Percentiles rank a stretch among this genome's conserved stretches.
These are phyloP conservation scores for Cryptoleucopteryx plumbea DNA, from an alignment of 2,113 vertebrate species.

Conservation along the genomic window DNA sequence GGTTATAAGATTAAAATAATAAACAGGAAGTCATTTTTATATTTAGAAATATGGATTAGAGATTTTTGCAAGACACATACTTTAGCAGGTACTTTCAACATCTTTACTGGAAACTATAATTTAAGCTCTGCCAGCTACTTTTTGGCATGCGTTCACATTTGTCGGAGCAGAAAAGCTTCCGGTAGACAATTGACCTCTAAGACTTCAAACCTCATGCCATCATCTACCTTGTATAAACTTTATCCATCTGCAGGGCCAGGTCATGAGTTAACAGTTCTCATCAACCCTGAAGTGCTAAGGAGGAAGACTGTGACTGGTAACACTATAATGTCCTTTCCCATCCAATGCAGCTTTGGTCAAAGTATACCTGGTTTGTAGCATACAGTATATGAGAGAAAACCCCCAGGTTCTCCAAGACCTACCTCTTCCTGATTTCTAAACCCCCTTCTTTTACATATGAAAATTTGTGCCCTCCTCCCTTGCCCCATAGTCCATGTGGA, in stretches of 20 bases:
- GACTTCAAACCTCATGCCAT: neutral
- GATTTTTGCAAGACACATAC: conserved; percentile 44
- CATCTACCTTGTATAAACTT: neutral
- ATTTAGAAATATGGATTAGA: conserved; percentile 66
- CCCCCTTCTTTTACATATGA: neutral
- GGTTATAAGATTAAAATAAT: conserved; percentile 63
- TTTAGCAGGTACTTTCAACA: conserved; percentile 33
- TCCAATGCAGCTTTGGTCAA: neutral
- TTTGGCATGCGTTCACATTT: neutral
- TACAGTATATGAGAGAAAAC: neutral
- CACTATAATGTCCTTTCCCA: rapidly evolving
- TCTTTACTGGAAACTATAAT: conserved; percentile 64
- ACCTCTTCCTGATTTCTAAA: neutral
- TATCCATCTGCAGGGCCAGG: neutral
- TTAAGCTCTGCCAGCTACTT: conserved; percentile 19
- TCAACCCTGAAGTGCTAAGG: neutral
- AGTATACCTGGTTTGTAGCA: neutral
- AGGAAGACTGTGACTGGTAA: neutral
- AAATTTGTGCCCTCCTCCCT: neutral
- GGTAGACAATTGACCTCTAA: neutral
- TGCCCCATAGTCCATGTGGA: neutral
- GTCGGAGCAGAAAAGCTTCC: neutral
- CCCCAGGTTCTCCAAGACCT: neutral
- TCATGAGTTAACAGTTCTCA: neutral
- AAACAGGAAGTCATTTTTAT: conserved; percentile 61